phyloP scores from a whole-genome alignment of 2,888 invertebrate species.

The Lepidocyrtoides sp. region DNA sequence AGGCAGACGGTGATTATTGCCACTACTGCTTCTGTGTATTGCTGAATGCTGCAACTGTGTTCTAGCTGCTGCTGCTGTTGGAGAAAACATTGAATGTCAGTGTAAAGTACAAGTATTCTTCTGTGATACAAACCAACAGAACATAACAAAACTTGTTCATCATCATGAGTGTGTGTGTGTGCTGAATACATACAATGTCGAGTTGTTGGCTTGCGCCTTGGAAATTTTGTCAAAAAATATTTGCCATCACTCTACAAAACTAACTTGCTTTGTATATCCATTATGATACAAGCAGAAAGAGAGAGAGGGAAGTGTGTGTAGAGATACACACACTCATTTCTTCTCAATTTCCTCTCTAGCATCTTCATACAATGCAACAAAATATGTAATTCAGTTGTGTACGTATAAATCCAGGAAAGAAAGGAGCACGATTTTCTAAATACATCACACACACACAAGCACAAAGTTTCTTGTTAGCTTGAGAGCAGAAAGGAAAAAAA shows the following conservation, averaged over 20 bases:
- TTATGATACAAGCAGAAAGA: conserved; percentile 25
- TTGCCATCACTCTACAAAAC: conserved; percentile 59
- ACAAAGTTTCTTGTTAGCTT: conserved; percentile 13
- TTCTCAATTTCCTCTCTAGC: neutral
- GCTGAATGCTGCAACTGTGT: neutral
- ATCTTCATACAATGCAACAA: conserved; percentile 6
- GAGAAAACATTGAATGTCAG: neutral
- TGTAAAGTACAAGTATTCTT: neutral
- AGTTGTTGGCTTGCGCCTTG: conserved; percentile 59
- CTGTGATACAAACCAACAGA: conserved; percentile 49
- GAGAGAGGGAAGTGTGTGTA: conserved; percentile 21
- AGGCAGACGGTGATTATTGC: neutral
- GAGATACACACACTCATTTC: conserved; percentile 37
- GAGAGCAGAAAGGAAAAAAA: neutral
- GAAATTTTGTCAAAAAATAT: conserved; percentile 67
- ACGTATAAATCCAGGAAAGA: conserved; percentile 53
- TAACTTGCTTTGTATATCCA: conserved; percentile 4
- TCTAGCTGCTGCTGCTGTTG: neutral
- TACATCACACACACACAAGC: neutral
- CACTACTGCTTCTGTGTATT: no score
- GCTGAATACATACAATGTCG: conserved; percentile 28
- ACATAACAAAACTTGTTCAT: neutral
- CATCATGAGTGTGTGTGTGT: conserved; percentile 16
- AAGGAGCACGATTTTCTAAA: conserved; percentile 56
- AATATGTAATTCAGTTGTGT: conserved; percentile 61